These are phyloP conservation scores for Luperina testacea DNA, from an alignment of 2,888 invertebrate genomes.

Conservation along the genomic window DNA sequence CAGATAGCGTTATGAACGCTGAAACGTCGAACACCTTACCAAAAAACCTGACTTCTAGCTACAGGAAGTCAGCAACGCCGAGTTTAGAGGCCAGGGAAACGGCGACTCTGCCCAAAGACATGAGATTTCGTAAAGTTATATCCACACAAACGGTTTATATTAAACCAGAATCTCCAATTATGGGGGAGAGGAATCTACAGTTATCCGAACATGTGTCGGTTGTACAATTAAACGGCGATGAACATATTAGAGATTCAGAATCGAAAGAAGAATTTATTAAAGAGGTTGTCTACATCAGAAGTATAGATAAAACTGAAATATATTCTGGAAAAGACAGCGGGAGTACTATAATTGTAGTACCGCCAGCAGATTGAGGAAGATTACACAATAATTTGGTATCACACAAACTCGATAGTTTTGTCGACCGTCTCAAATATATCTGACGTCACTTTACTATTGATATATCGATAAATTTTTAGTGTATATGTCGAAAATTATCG, in stretches of 20 bases:
- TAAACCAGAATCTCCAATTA: constrained; percentile 79
- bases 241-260: constrained; percentile 74
- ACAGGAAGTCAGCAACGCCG: constrained; percentile 81
- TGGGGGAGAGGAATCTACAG: constrained; percentile 73
- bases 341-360: constrained; percentile 86
- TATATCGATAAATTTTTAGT: constrained; percentile 47
- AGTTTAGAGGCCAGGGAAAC: constrained; percentile 79
- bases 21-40: constrained; percentile 79
- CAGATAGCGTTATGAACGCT: constrained; percentile 73
- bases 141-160: constrained; percentile 87
- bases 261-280: constrained; percentile 76
- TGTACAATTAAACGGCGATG: constrained; percentile 84
- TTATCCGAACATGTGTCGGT: constrained; percentile 84
- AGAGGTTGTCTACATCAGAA: constrained; percentile 81
- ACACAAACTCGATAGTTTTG: constrained; percentile 42
- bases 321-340: constrained; percentile 84
- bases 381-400: constrained; percentile 13
- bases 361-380: constrained; percentile 84
- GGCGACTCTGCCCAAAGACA: constrained; percentile 86
- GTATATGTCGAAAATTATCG: constrained; percentile 33
- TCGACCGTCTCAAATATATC: constrained; percentile 18
- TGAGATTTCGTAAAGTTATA: constrained; percentile 85
- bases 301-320: constrained; percentile 82
- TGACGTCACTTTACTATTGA: constrained; percentile 36
- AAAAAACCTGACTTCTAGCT: constrained; percentile 82